These are phyloP conservation scores for Drosophila percnosoma DNA, from an alignment of 2,888 invertebrate genomes.

Conservation along the genomic window DNA sequence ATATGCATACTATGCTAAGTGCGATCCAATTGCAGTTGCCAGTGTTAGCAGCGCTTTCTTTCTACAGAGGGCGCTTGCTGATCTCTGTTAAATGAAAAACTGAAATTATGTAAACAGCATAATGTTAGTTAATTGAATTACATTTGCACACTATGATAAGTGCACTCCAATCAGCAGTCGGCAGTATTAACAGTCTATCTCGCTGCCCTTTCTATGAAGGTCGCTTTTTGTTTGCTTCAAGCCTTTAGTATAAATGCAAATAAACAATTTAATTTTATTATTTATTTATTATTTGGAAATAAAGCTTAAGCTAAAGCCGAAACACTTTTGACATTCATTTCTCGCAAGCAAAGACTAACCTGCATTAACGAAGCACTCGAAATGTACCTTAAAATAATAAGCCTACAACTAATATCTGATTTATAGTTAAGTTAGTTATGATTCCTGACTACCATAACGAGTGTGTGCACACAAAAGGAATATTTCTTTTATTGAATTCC, in stretches of 20 bases:
- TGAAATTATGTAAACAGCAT: no score
- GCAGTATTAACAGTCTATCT: no score
- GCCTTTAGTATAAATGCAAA: neutral
- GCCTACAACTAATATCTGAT: neutral
- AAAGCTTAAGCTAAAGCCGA: neutral
- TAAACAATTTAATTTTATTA: neutral
- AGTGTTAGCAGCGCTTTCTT: neutral
- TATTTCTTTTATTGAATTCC: constrained; percentile 12
- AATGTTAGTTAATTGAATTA: no score
- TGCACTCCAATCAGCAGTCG: no score
- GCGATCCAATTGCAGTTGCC: neutral
- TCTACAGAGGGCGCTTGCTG: neutral
- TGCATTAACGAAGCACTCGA: neutral
- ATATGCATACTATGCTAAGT: neutral
- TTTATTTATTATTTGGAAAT: neutral
- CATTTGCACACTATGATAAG: no score
- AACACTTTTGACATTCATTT: neutral
- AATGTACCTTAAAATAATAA: neutral
- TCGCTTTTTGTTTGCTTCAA: neutral
- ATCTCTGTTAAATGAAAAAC: neutral
- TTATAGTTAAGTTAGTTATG: neutral
- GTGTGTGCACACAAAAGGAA: neutral
- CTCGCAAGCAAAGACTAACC: neutral
- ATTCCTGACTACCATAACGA: constrained; percentile 7
- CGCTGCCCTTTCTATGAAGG: no score